Base-by-base conservation (phyloP, 2,113 vertebrate species). In the Tympanuchus pallidicinctus region DNA sequence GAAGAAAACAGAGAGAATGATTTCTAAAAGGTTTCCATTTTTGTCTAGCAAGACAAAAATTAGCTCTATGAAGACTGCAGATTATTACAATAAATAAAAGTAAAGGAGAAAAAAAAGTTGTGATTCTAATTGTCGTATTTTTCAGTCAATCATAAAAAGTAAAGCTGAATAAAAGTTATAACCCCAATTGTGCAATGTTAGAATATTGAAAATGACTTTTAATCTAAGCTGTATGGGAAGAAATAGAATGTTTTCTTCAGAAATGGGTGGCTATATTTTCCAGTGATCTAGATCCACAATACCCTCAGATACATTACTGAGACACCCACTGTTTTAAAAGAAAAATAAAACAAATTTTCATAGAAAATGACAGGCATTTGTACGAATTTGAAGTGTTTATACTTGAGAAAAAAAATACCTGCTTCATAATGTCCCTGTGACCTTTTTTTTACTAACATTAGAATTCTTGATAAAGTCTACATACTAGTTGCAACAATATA, bases 391-490 rank as follows among this genome's bases (percentile, higher is more conserved):
- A 20, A 57, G 15, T 74, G 45, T 40, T 61, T 65, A 13, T 74
- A 71, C 38, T 52, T 61, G 57, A 92, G 80, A 27, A 81, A 75
- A 61, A 72, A 61, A 73, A 77, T 66, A 36, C 30, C 32, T 73
- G 18, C 43, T 84, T 69, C 48, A 64, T 82, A 79, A 73, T 94
- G 82, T 69, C 74, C 86, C 52, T 54, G 81, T 93, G 89, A 90
- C 91, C 71, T 92, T 92, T 94, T 94, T 40, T 56, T 84, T 82
- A 47, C 36, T 61, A 74, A 67, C 32, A 89, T 86, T 59, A 77
- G 24, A 74, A 88, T 89, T 85, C 78, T 59, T 80, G 81, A 93
- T 85, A 85, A 91, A 96, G 64, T 64, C 42, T 87, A 76, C 89
- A 80, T 86, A 64, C 34, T 85, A 34, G 32, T 50, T 60, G 64